phyloP scores from a whole-genome alignment of 2,797 vertebrate genomes.

The Sebastiscus albofasciatus region DNA sequence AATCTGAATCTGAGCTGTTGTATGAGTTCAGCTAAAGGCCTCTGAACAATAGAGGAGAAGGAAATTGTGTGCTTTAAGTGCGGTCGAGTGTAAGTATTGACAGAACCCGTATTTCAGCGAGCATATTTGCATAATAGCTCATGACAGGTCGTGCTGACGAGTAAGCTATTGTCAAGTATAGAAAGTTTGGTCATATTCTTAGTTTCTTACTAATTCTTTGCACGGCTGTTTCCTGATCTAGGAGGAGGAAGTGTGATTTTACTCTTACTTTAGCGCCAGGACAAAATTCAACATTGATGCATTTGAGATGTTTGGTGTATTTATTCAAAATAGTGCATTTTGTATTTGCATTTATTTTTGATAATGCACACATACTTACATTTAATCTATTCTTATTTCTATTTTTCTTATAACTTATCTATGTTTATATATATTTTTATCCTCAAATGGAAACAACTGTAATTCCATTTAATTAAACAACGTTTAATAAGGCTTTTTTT shows the following conservation, averaged over 20 bases:
- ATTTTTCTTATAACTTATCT: no score
- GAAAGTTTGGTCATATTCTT: neutral
- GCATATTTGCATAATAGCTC: neutral
- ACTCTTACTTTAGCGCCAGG: neutral
- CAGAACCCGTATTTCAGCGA: neutral
- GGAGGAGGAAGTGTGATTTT: neutral
- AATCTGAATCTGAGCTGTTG: neutral
- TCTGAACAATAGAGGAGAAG: neutral
- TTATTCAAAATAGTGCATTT: neutral
- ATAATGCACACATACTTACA: no score
- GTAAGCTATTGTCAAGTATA: neutral
- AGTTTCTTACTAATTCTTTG: neutral
- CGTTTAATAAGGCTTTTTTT: no score
- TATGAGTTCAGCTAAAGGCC: no score
- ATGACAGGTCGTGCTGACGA: no score
- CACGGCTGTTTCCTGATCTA: neutral
- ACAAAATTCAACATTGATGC: fast-evolving
- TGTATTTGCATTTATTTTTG: no score
- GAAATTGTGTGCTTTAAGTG: neutral
- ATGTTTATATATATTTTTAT: no score
- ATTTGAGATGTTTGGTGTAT: neutral
- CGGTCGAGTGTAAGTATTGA: neutral
- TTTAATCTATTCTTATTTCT: no score
- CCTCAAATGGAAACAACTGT: no score
- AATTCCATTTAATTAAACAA: no score